phyloP scores from a whole-genome alignment of 2,113 vertebrate species.

The Zosterops lateralis region DNA sequence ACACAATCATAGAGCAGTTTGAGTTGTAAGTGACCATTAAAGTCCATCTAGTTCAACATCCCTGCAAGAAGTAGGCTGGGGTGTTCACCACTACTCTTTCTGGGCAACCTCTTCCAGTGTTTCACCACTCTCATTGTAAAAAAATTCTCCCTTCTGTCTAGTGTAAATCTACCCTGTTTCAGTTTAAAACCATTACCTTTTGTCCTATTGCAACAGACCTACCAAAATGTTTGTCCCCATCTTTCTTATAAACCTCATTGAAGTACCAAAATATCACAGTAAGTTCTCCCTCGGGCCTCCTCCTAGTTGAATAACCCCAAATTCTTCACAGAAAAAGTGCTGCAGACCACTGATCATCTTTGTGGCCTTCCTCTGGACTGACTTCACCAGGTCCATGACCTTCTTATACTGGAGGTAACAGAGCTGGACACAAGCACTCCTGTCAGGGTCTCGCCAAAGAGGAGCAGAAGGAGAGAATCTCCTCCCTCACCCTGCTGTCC shows the following conservation, averaged over 20 bases:
- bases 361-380: background rate
- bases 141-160: background rate
- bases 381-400: background rate
- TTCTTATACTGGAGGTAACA: background rate
- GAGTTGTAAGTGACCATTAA: background rate
- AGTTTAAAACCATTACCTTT: background rate
- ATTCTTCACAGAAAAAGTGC: background rate
- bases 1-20: background rate
- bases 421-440: background rate
- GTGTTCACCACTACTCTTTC: background rate
- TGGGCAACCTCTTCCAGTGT: background rate
- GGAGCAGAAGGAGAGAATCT: background rate
- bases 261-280: background rate
- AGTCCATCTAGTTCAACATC: background rate
- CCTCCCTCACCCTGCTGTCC: background rate
- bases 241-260: background rate
- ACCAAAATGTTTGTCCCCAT: background rate
- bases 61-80: background rate
- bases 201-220: background rate
- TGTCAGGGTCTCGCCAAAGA: background rate
- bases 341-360: background rate
- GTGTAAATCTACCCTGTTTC: background rate
- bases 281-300: background rate
- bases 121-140: background rate
- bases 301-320: background rate